Evolutionary conservation across 2,113 vertebrate genomes (phyloP).

Genomic region (Dascyllus trimaculatus): DNA sequence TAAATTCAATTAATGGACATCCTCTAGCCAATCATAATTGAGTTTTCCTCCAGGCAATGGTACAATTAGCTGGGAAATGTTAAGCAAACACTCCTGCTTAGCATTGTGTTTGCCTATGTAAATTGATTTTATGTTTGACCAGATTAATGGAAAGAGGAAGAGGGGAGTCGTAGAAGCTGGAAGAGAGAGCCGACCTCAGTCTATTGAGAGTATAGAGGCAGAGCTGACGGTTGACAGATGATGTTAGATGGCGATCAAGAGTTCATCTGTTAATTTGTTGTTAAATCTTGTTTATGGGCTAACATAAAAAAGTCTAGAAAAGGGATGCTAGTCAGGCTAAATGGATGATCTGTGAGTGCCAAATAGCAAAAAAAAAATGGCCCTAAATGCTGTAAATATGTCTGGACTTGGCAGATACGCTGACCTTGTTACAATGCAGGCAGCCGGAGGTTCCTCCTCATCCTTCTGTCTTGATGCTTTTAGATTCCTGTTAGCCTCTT

Average conservation of each 20-base stretch:
- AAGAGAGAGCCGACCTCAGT: slow-evolving; percentile 3
- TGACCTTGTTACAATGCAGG: slow-evolving; percentile 17
- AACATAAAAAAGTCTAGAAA: background rate
- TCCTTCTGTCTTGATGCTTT: background rate
- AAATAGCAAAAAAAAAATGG: slow-evolving; percentile 23
- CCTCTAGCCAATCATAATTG: slow-evolving; percentile 57
- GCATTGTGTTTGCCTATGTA: slow-evolving; percentile 37
- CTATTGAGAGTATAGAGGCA: background rate
- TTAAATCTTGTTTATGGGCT: too few species aligned
- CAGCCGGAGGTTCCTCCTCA: slow-evolving; percentile 27
- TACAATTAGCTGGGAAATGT: slow-evolving; percentile 54
- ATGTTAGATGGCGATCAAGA: background rate
- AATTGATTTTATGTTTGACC: slow-evolving; percentile 49
- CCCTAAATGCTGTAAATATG: slow-evolving; percentile 2
- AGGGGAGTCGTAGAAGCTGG: background rate
- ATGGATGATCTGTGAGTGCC: slow-evolving; percentile 10
- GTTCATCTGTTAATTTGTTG: slow-evolving; percentile 2
- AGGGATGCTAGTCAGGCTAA: background rate
- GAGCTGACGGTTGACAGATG: background rate
- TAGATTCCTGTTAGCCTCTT: slow-evolving; percentile 29
- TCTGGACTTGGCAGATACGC: slow-evolving; percentile 29
- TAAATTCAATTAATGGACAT: slow-evolving; percentile 67
- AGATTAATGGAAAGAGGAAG: slow-evolving; percentile 46
- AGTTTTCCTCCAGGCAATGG: slow-evolving; percentile 40
- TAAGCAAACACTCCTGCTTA: slow-evolving; percentile 36